These are phyloP conservation scores for Festucalex cinctus DNA, from an alignment of 2,113 vertebrate species.

Conservation along the genomic window DNA sequence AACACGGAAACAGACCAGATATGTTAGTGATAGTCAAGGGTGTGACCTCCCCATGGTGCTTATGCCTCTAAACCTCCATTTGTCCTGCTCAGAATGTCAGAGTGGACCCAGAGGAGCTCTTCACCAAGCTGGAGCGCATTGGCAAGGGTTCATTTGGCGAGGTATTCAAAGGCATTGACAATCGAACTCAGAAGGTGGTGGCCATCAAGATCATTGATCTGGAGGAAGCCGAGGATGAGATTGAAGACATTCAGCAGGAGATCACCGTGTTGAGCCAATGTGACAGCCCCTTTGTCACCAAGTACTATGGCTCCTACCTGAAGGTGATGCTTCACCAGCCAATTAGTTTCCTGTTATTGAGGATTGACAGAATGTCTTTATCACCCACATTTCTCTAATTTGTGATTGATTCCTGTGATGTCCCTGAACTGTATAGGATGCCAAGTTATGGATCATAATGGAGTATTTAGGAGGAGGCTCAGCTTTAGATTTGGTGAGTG, in stretches of 20 bases:
- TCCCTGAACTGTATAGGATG: slow-evolving; percentile 73
- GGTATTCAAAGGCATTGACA: slow-evolving; percentile 99
- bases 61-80: background rate
- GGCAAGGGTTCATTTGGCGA: slow-evolving; percentile 98
- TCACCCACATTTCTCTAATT: slow-evolving; percentile 1
- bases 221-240: slow-evolving; percentile 98
- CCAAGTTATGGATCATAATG: slow-evolving; percentile 98
- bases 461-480: slow-evolving; percentile 94
- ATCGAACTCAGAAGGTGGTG: slow-evolving; percentile 96
- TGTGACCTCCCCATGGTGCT: background rate
- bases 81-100: slow-evolving; percentile 76
- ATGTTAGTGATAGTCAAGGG: too few relatives aligned
- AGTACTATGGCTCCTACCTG: slow-evolving; percentile 96
- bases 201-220: slow-evolving; percentile 98
- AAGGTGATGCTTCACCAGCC: slow-evolving; percentile 77
- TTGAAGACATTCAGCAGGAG: slow-evolving; percentile 98
- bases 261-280: slow-evolving; percentile 98
- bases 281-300: slow-evolving; percentile 96
- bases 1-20: too few relatives aligned
- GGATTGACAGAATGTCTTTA: background rate
- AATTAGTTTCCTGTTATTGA: background rate
- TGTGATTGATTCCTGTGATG: slow-evolving; percentile 8
- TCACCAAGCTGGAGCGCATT: slow-evolving; percentile 95
- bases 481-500: slow-evolving; percentile 89
- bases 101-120: slow-evolving; percentile 92